Base-by-base conservation (phyloP, 2,888 invertebrate species). In the Gastracanthus pulcherrimus region DNA sequence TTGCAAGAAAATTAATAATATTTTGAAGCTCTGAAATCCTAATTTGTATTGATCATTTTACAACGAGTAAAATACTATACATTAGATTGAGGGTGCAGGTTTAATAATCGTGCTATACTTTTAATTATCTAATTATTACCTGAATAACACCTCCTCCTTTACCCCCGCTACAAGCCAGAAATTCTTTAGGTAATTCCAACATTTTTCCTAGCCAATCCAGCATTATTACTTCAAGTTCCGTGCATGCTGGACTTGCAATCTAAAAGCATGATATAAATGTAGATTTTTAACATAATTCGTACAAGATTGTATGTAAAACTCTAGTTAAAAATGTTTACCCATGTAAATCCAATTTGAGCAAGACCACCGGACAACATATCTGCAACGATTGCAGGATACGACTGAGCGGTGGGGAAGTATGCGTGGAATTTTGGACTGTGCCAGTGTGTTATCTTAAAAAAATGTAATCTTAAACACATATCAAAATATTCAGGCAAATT, bases 181-280 rank as follows among this genome's bases (percentile, higher is more conserved):
- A 98, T 85, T 95, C 94, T 23, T 95, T 93, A 0, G 99, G 98
- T 5, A 99, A 93, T 0, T 96, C 95, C 76, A 99, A 90, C 96
- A 98, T 96, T 92, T 98, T 97, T 60, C 97, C 98, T 85, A 99
- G 92, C 99, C 98, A 99, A 92, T 99, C 98, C 89, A 98, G 92
- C 96, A 98, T 98, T 29, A 97, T 95, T 1, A 98, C 98, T 92
- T 98, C 98, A 79, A 99, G 92, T 91, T 99, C 98, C 0, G 98
- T 98, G 90, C 98, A 98, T 0, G 98, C 98, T 0, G 98, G 98
- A 92, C 98, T 97, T 0, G 98, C 96, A 84, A 97, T 97, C 97
- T 97, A 90, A 60, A 92, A 91, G 80, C 45, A n/a, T n/a, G n/a
- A n/a, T 23, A 75, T 19, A 0, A 26, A 36, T 38, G 9, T 34